phyloP scores from a whole-genome alignment of 2,888 invertebrate genomes.

The Norana najaformis region DNA sequence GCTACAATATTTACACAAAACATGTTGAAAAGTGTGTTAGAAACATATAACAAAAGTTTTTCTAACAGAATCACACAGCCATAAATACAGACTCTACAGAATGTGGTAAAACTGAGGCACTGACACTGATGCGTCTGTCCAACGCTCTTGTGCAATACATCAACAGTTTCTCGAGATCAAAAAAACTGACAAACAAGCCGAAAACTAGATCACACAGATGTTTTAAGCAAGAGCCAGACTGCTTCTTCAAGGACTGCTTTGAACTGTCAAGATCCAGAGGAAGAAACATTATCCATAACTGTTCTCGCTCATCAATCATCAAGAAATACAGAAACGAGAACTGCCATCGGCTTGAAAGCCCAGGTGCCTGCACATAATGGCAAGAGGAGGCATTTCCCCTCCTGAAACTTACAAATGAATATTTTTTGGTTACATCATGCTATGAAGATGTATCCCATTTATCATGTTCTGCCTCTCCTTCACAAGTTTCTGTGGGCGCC shows the following conservation, averaged over 20 bases:
- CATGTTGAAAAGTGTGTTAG: neutral
- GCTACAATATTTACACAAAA: neutral
- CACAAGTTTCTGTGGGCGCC: neutral
- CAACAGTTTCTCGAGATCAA: neutral
- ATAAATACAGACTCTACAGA: neutral
- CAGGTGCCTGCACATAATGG: neutral
- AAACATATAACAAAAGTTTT: neutral
- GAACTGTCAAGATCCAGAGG: neutral
- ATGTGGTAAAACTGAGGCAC: neutral
- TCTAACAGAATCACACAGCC: neutral
- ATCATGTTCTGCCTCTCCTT: neutral
- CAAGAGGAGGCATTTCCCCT: neutral
- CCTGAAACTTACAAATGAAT: neutral
- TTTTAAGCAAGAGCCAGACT: neutral
- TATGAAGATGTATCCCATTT: neutral
- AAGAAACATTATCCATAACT: neutral
- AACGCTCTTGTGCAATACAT: neutral
- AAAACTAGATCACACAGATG: neutral
- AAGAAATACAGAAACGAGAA: neutral
- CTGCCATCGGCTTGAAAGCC: neutral
- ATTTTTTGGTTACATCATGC: no score
- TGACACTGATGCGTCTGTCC: neutral
- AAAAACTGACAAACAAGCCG: constrained; percentile 1
- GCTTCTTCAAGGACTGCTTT: neutral
- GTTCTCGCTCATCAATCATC: neutral